These are phyloP conservation scores for Hirtodrosophila cameraria DNA, from an alignment of 2,888 invertebrate genomes.

Conservation along the genomic window DNA sequence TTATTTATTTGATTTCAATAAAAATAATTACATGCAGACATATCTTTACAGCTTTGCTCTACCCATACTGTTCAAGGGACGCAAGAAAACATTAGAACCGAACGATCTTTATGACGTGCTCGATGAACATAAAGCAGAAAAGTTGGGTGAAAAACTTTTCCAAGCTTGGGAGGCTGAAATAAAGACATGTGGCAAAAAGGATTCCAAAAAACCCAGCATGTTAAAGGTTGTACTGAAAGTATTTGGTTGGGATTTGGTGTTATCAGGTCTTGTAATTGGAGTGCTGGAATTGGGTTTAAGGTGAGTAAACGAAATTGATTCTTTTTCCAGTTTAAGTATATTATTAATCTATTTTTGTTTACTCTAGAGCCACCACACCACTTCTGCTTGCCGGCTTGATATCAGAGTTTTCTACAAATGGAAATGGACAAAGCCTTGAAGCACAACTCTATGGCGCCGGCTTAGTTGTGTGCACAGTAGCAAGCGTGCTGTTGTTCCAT, in stretches of 20 bases:
- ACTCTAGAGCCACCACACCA: conserved; percentile 87
- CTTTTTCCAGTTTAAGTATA: neutral
- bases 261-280: conserved; percentile 86
- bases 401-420: conserved; percentile 85
- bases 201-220: conserved; percentile 83
- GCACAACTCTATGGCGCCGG: conserved; percentile 91
- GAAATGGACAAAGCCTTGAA: conserved; percentile 69
- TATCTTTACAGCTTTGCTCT: conserved; percentile 88
- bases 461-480: conserved; percentile 89
- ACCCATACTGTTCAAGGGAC: conserved; percentile 90
- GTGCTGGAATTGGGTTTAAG: conserved; percentile 87
- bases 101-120: conserved; percentile 90
- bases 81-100: conserved; percentile 88
- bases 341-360: neutral
- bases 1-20: neutral
- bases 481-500: conserved; percentile 92
- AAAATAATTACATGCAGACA: neutral
- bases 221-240: conserved; percentile 84
- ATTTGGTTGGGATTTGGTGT: conserved; percentile 86
- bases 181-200: conserved; percentile 70
- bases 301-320: conserved; percentile 53
- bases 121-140: conserved; percentile 87
- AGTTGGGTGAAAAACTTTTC: conserved; percentile 86
- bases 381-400: conserved; percentile 87
- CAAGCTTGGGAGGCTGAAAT: conserved; percentile 86